Percentiles rank a stretch among this genome's conserved stretches.
These are phyloP conservation scores for Polyommatus iphigenia DNA, from an alignment of 2,888 invertebrate species.

Conservation along the genomic window DNA sequence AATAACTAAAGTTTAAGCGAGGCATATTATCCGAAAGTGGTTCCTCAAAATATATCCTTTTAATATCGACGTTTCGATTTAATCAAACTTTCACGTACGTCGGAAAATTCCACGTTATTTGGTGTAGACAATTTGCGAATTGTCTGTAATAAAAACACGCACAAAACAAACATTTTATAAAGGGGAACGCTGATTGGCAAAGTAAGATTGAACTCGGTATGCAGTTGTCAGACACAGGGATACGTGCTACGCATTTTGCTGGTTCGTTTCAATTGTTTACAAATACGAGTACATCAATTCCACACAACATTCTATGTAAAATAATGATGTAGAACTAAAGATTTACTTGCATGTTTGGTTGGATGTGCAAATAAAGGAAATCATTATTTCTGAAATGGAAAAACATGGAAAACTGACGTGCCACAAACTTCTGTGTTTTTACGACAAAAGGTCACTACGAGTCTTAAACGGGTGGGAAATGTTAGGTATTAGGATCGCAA, in stretches of 20 bases:
- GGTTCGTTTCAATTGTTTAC: constrained; percentile 23
- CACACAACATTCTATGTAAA: background rate
- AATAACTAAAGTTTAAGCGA: background rate
- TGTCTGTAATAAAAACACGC: constrained; percentile 14
- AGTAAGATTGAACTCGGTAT: constrained; percentile 34
- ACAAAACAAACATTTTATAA: constrained; percentile 31
- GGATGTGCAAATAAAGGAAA: too few relatives aligned
- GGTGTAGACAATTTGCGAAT: constrained; percentile 25
- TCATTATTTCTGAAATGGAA: too few relatives aligned
- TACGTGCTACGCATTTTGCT: constrained; percentile 35
- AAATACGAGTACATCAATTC: background rate
- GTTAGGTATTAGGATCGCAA: too few relatives aligned
- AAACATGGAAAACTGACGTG: too few relatives aligned
- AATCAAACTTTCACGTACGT: background rate
- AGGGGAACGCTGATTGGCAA: constrained; percentile 33
- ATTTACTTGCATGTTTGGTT: too few relatives aligned
- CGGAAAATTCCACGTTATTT: constrained; percentile 28
- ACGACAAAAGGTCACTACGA: too few relatives aligned
- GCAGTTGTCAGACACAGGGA: constrained; percentile 38
- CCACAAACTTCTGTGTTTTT: too few relatives aligned
- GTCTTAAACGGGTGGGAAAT: too few relatives aligned
- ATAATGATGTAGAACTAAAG: too few relatives aligned
- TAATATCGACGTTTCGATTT: background rate
- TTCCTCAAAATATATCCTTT: too few relatives aligned
- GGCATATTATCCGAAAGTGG: background rate